phyloP scores from a whole-genome alignment of 2,888 invertebrate species.

The Epicampocera succincta region DNA sequence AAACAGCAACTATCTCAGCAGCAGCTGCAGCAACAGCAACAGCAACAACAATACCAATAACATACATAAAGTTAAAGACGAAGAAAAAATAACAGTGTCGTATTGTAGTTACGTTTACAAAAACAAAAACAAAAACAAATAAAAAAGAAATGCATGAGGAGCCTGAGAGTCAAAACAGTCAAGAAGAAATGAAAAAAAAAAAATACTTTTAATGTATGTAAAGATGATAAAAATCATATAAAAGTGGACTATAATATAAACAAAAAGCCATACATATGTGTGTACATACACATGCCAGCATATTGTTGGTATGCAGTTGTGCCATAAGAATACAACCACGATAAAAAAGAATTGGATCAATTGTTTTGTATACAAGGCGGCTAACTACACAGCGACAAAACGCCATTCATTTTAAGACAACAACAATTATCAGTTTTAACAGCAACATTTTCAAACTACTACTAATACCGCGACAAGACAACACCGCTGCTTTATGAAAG shows the following conservation, averaged over 20 bases:
- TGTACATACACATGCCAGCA: neutral
- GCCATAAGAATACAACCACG: conserved; percentile 53
- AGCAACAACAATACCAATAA: conserved; percentile 24
- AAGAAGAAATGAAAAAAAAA: neutral
- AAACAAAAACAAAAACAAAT: too few species aligned
- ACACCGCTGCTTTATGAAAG: conserved; percentile 39
- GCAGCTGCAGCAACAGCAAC: conserved; percentile 69
- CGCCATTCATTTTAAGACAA: conserved; percentile 23
- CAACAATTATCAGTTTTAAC: conserved; percentile 45
- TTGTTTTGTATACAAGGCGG: conserved; percentile 50
- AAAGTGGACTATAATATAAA: conserved; percentile 49
- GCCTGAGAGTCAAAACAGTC: conserved; percentile 21
- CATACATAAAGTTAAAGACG: conserved; percentile 39
- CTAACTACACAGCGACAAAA: conserved; percentile 55
- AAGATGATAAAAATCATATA: conserved; percentile 34
- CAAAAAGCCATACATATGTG: conserved; percentile 10
- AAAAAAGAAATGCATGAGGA: conserved; percentile 50
- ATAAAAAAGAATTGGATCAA: conserved; percentile 69
- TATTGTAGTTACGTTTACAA: conserved; percentile 19
- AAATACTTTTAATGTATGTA: conserved; percentile 29
- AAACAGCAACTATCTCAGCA: conserved; percentile 72
- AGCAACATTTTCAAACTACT: conserved; percentile 25
- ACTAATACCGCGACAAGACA: conserved; percentile 49
- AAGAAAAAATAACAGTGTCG: conserved; percentile 58
- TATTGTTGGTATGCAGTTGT: conserved; percentile 9